phyloP scores from a whole-genome alignment of 2,113 vertebrate species.

The Neotoma lepida region DNA sequence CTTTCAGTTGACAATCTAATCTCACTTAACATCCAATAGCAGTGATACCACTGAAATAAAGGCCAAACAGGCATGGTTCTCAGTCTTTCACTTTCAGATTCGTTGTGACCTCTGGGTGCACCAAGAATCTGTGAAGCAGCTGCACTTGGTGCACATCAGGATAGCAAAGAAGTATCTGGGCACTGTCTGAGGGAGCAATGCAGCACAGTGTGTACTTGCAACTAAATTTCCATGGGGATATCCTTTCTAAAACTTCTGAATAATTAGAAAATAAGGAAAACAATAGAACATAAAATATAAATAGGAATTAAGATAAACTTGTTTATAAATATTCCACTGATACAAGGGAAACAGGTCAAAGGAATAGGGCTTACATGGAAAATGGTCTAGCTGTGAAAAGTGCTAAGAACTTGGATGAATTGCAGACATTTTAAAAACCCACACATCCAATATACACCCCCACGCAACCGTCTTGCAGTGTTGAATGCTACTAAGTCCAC shows the following conservation, averaged over 20 bases:
- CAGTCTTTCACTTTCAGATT: conserved; percentile 43
- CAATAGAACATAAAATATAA: conserved; percentile 42
- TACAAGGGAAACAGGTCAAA: conserved; percentile 60
- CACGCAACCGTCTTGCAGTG: conserved; percentile 67
- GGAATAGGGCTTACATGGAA: conserved; percentile 32
- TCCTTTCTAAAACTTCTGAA: conserved; percentile 12
- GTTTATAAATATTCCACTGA: conserved; percentile 46
- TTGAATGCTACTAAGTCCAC: conserved; percentile 71
- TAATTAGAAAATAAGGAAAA: conserved; percentile 39
- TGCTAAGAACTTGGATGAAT: conserved; percentile 69
- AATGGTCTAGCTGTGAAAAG: conserved; percentile 60
- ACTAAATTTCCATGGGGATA: not conserved
- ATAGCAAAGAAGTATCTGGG: not conserved
- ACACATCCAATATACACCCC: conserved; percentile 70
- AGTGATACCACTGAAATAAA: conserved; percentile 54
- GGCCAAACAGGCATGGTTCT: conserved; percentile 36
- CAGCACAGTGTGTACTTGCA: not conserved
- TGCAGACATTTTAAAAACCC: conserved; percentile 74
- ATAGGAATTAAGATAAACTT: conserved; percentile 38
- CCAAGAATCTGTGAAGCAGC: conserved; percentile 3
- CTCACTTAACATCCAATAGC: conserved; percentile 30
- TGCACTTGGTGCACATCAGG: not conserved
- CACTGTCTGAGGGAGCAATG: not conserved
- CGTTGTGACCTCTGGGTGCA: not conserved
- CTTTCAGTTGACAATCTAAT: conserved; percentile 1